A percentile compares a stretch with the other conserved stretches of the same genome.
phyloP scores from a whole-genome alignment of 2,113 vertebrate species.

The Ictidomys tridecemlineatus region DNA sequence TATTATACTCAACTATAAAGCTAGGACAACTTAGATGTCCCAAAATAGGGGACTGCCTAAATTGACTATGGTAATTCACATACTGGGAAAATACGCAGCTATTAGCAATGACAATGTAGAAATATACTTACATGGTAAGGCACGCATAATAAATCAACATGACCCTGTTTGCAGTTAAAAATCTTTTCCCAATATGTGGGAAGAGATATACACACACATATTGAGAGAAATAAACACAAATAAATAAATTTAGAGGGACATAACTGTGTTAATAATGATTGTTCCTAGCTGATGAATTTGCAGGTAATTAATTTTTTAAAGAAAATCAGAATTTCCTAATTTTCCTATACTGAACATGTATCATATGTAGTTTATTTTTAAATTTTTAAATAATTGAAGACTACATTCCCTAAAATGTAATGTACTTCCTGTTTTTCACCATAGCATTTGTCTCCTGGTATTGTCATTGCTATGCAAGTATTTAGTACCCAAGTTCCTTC shows the following conservation, averaged over 20 bases:
- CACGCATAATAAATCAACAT: not conserved
- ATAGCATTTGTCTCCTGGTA: not conserved
- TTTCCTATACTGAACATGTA: not conserved
- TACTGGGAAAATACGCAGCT: not conserved
- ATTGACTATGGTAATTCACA: not conserved
- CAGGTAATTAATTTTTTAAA: not conserved
- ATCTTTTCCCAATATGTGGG: not conserved
- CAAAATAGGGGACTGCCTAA: not conserved
- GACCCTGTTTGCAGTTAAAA: not conserved
- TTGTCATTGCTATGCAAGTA: not conserved
- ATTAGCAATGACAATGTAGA: not conserved
- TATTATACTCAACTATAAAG: constrained; percentile 2
- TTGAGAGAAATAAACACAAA: not conserved
- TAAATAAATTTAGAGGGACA: not conserved
- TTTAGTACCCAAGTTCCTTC: not conserved
- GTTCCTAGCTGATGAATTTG: not conserved
- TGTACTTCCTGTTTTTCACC: not conserved
- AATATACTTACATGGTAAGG: not conserved
- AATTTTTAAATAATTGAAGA: not conserved
- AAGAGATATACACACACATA: not conserved
- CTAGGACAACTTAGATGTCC: not conserved
- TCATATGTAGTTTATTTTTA: not conserved
- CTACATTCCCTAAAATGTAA: not conserved
- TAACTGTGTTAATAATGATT: not conserved
- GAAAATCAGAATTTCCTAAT: constrained; percentile 14